Percentiles rank a stretch among this genome's conserved stretches.
phyloP scores from a whole-genome alignment of 1,140 invertebrate genomes.

The Drosophila lacertosa region DNA sequence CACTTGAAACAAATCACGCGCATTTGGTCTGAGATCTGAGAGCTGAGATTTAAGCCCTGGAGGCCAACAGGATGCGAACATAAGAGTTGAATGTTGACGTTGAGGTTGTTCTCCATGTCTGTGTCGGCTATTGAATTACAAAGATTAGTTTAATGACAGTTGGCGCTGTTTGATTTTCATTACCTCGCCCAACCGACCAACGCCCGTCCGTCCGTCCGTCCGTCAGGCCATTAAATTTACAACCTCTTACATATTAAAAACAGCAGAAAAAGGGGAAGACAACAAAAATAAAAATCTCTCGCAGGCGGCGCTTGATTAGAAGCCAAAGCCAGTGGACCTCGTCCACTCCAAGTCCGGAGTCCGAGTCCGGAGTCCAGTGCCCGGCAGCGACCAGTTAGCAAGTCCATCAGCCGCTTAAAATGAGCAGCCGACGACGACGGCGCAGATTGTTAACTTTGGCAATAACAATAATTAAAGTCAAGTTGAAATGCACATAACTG shows the following conservation, averaged over 20 bases:
- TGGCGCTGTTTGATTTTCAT: constrained; percentile 81
- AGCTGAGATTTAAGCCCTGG: constrained; percentile 3
- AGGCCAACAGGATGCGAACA: constrained; percentile 39
- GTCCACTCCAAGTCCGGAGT: constrained; percentile 1
- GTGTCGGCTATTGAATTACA: constrained; percentile 79
- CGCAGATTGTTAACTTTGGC: constrained; percentile 82
- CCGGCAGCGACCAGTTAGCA: constrained; percentile 60
- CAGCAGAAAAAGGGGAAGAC: constrained; percentile 27
- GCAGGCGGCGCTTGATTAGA: constrained; percentile 60
- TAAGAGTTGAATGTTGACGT: constrained; percentile 7
- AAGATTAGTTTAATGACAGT: constrained; percentile 81
- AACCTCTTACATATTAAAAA: constrained; percentile 77
- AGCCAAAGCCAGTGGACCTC: constrained; percentile 29
- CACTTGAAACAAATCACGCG: constrained; percentile 59
- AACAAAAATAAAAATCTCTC: constrained; percentile 29
- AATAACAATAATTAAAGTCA: constrained; percentile 84
- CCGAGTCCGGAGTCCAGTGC: constrained; percentile 11
- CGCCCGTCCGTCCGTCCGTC: constrained; percentile 59
- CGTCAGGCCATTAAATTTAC: constrained; percentile 76
- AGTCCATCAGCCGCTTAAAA: constrained; percentile 67
- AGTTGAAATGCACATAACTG: constrained; percentile 82
- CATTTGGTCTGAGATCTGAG: constrained; percentile 25
- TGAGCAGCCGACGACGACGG: constrained; percentile 63
- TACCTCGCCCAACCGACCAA: constrained; percentile 57
- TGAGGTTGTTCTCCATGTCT: constrained; percentile 31